phyloP scores from a whole-genome alignment of 2,113 vertebrate species.

The Callopanchax toddi region DNA sequence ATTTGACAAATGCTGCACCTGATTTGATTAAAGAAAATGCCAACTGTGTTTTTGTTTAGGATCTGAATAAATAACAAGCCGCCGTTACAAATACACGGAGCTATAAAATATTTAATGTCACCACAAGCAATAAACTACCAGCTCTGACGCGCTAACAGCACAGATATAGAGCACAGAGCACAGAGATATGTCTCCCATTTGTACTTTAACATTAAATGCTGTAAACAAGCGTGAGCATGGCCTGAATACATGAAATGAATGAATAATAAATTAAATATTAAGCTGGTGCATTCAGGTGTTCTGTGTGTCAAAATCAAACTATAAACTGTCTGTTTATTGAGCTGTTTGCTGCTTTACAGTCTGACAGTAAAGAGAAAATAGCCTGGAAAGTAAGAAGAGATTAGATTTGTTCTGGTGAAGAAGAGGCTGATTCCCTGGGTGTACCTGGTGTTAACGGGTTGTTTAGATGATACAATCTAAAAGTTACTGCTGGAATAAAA shows the following conservation, averaged over 20 bases:
- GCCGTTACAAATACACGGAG: neutral
- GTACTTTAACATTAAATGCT: neutral
- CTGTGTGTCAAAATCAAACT: neutral
- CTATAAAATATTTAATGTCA: neutral
- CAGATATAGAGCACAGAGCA: no score
- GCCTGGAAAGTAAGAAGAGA: slow-evolving; percentile 3
- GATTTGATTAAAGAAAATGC: neutral
- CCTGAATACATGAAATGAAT: neutral
- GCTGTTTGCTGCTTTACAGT: neutral
- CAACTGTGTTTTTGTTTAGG: neutral
- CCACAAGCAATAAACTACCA: neutral
- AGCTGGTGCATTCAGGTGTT: neutral
- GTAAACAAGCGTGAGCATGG: neutral
- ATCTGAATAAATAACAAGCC: neutral
- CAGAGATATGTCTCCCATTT: neutral
- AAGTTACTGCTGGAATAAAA: neutral
- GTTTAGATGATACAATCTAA: neutral
- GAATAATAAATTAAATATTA: neutral
- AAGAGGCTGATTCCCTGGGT: neutral
- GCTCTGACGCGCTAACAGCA: neutral
- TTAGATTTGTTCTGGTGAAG: neutral
- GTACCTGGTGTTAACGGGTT: neutral
- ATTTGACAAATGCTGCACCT: neutral
- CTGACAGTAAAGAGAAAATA: slow-evolving; percentile 3
- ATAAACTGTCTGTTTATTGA: neutral